These are phyloP conservation scores for Tragelaphus strepsiceros DNA, from an alignment of 2,113 vertebrate genomes.

Conservation along the genomic window DNA sequence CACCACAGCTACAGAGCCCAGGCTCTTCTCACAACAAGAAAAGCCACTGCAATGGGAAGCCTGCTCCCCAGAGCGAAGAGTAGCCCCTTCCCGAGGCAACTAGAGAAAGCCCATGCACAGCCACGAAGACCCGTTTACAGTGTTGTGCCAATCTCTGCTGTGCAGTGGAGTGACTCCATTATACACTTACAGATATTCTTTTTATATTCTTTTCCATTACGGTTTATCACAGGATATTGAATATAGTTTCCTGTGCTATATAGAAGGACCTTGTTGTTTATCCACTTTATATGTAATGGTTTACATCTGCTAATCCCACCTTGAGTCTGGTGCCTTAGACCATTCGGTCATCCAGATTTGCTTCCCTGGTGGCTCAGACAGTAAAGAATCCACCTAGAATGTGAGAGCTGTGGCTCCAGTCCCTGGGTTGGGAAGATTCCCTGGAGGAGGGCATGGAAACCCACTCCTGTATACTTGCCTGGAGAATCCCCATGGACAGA, in stretches of 20 bases:
- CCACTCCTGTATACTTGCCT: background rate
- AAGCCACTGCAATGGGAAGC: background rate
- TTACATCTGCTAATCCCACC: background rate
- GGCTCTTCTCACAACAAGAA: background rate
- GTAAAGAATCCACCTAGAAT: background rate
- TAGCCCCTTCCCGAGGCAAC: background rate
- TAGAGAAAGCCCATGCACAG: background rate
- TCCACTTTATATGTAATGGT: background rate
- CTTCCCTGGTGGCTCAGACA: background rate
- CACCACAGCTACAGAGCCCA: background rate
- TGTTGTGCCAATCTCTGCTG: background rate
- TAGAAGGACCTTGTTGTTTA: background rate
- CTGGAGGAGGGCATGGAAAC: background rate
- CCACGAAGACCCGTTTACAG: background rate
- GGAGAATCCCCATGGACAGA: background rate
- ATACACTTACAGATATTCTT: background rate
- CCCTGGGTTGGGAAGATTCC: background rate
- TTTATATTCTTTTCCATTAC: background rate
- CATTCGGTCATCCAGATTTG: background rate
- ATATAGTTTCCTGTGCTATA: background rate
- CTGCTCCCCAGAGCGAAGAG: accelerated
- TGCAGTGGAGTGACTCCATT: background rate
- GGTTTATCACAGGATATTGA: background rate
- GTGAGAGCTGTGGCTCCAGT: background rate
- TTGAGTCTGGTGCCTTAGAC: background rate